Percentiles rank a stretch among this genome's conserved stretches.
Evolutionary conservation across 2,888 invertebrate species (phyloP).

Genomic region (Dasypolia templi): DNA sequence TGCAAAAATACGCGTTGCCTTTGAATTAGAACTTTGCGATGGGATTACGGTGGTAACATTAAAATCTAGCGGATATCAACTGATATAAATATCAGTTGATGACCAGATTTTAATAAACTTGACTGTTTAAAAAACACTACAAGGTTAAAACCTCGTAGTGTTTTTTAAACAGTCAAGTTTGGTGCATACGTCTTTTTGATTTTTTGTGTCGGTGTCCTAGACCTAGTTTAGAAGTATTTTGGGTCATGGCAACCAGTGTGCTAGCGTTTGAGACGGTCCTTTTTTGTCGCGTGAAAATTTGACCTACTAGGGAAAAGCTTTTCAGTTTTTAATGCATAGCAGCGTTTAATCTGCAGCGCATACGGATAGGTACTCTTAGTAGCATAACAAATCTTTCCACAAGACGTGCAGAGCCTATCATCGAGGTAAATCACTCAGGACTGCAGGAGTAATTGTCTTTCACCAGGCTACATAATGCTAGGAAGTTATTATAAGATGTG

Average conservation of each 20-base stretch:
- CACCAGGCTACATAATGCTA: conserved; percentile 2
- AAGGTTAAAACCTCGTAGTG: conserved; percentile 34
- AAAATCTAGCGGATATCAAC: conserved; percentile 45
- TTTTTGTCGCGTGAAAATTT: background rate
- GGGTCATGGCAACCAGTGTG: background rate
- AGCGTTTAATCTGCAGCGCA: background rate
- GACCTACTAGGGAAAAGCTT: background rate
- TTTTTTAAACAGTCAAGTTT: too few relatives aligned
- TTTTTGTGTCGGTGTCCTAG: conserved; percentile 17
- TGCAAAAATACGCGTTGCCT: conserved; percentile 51
- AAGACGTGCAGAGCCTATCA: conserved; percentile 6
- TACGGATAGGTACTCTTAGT: conserved; percentile 2
- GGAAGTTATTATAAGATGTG: conserved; percentile 36
- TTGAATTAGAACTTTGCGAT: conserved; percentile 39
- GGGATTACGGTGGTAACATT: conserved; percentile 34
- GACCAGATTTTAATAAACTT: too few relatives aligned
- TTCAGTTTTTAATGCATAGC: background rate
- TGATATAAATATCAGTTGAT: too few relatives aligned
- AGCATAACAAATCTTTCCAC: conserved; percentile 36
- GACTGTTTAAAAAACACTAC: too few relatives aligned
- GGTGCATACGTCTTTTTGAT: background rate
- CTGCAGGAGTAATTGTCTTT: conserved; percentile 20
- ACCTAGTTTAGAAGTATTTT: conserved; percentile 9
- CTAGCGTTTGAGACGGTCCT: background rate
- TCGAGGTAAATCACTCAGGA: background rate